Evolutionary conservation across 2,797 vertebrate species (phyloP), one percentile per base, ranked within the genome.

Genomic region (Myotis planiceps): DNA sequence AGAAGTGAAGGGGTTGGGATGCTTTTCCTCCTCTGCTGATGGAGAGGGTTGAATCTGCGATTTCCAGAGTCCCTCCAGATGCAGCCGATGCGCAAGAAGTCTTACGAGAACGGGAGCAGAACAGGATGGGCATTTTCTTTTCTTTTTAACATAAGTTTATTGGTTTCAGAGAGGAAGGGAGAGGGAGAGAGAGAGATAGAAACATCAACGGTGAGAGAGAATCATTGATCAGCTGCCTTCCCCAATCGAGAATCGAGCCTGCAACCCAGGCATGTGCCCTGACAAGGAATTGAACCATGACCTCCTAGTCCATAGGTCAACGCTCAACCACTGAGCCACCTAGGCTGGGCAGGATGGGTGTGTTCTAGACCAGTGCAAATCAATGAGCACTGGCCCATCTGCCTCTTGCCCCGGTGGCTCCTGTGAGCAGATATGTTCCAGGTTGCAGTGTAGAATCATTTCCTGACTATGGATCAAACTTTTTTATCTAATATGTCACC

Each of bases 71-170:
- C 37, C 79, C n/a, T 53, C 49, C 47, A 5, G 13, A 10, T 23
- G n/a, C 29, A n/a, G 51, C 23, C 1, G 32, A 29, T 15, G 45
- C 4, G 16, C 51, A 19, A 42, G 37, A 37, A 39, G 21, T 7
- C 79, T 63, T 1, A 0, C 0, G 1, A 7, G 15, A 12, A 29
- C 2, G 13, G 27, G 51, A 69, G 2, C 14, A 42, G 23, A 79
- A 5, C 23, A 37, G 27, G 12, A 3, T 9, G 34, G 37, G 34
- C 65, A 29, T 29, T 60, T 29, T 29, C 58, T 60, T 60, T 29
- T 45, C 45, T 45, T 60, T 29, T 14, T 29, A 29, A 29, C 58
- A 60, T 14, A 29, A 14, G 27, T 60, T 60, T 29, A 60, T 60
- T 60, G 58, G 29, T 60, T 60, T 29, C 58, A 60, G 27, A 29